These are phyloP conservation scores for Hofmannophila pseudospretella DNA, from an alignment of 2,888 invertebrate species.

Conservation along the genomic window DNA sequence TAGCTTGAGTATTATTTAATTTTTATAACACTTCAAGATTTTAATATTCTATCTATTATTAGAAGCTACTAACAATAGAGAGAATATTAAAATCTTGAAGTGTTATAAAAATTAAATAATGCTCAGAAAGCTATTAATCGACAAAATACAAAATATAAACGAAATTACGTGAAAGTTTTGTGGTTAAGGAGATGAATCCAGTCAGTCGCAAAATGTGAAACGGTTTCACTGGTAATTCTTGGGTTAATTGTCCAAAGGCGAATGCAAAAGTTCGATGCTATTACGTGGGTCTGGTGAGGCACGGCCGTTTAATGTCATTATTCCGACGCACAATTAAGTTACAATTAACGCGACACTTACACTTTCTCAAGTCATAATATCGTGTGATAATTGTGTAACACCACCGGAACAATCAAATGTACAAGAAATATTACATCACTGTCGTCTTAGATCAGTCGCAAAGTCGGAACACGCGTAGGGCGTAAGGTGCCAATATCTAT, in stretches of 20 bases:
- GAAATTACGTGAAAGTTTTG: slow-evolving; percentile 51
- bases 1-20: too few species aligned
- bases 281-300: slow-evolving; percentile 18
- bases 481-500: too few species aligned
- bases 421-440: too few species aligned
- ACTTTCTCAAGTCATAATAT: slow-evolving; percentile 52
- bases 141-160: too few species aligned
- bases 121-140: too few species aligned
- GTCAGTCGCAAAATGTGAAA: slow-evolving; percentile 10
- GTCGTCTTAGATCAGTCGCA: too few species aligned
- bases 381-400: slow-evolving; percentile 54
- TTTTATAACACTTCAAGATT: too few species aligned
- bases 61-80: too few species aligned
- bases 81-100: too few species aligned
- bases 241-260: slow-evolving; percentile 28
- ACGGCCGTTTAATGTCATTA: slow-evolving; percentile 29
- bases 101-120: too few species aligned
- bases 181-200: slow-evolving; percentile 21
- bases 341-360: slow-evolving; percentile 28
- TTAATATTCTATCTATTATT: too few species aligned
- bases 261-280: slow-evolving; percentile 26
- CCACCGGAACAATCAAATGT: slow-evolving; percentile 9
- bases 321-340: slow-evolving; percentile 36
- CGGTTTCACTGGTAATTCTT: slow-evolving; percentile 18
- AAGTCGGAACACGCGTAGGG: too few species aligned